phyloP scores from a whole-genome alignment of 2,797 vertebrate genomes.

The Huso huso region DNA sequence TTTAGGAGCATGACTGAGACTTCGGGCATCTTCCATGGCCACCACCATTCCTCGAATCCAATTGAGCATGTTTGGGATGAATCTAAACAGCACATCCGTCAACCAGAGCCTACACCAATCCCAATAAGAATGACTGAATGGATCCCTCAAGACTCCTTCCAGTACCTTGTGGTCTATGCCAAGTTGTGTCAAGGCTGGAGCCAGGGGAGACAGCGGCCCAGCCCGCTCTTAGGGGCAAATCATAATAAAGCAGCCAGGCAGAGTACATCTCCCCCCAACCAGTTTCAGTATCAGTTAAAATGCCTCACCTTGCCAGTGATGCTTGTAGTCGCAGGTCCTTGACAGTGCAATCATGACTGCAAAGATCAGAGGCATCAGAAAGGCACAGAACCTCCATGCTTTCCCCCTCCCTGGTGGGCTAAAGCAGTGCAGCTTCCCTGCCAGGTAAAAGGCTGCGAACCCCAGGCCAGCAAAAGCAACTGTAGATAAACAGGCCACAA shows the following conservation, averaged over 20 bases:
- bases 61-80: no score
- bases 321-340: conserved; percentile 91
- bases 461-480: conserved; percentile 88
- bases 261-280: no score
- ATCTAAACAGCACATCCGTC: no score
- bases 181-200: neutral
- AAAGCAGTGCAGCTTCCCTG: conserved; percentile 86
- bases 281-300: neutral
- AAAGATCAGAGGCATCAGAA: conserved; percentile 72
- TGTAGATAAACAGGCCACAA: conserved; percentile 29
- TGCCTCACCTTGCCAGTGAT: conserved; percentile 92
- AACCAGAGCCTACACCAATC: no score
- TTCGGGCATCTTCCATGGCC: no score
- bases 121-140: no score
- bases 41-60: no score
- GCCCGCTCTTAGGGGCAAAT: neutral
- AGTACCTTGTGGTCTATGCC: neutral
- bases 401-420: conserved; percentile 52
- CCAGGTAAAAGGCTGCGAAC: conserved; percentile 81
- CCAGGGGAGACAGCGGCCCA: neutral
- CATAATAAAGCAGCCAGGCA: neutral
- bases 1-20: no score
- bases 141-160: neutral
- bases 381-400: conserved; percentile 79
- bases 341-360: conserved; percentile 80